Evolutionary conservation across 2,888 invertebrate species (phyloP).

Genomic region (Nematopogon swammerdamellus): DNA sequence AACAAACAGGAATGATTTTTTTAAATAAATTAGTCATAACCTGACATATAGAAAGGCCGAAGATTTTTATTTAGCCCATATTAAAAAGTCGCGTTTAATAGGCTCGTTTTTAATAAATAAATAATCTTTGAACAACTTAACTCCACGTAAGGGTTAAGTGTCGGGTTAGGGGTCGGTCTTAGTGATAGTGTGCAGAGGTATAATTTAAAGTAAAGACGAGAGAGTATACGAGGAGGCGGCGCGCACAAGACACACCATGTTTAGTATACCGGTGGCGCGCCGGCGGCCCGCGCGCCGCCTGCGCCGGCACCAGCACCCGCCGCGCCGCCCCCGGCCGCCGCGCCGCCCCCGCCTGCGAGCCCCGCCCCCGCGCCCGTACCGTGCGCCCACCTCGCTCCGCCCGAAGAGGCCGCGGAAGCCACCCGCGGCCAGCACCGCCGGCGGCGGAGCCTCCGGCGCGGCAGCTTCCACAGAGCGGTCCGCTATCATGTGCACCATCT

Average conservation of each 20-base stretch:
- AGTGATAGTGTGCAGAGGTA: too few species aligned
- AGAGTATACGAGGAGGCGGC: too few species aligned
- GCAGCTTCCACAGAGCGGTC: slow-evolving; percentile 36
- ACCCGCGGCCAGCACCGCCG: slow-evolving; percentile 13
- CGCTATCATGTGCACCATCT: slow-evolving; percentile 34
- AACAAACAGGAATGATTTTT: too few species aligned
- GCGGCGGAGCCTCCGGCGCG: slow-evolving; percentile 17
- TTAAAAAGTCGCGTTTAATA: too few species aligned
- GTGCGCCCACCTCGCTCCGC: slow-evolving; percentile 16
- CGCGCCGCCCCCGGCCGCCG: slow-evolving; percentile 26
- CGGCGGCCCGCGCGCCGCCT: slow-evolving; percentile 43
- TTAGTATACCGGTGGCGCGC: slow-evolving; percentile 46
- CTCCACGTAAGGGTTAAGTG: too few species aligned
- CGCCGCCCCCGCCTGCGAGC: slow-evolving; percentile 15
- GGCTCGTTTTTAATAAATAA: too few species aligned
- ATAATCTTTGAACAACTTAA: too few species aligned
- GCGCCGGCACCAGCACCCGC: slow-evolving; percentile 44
- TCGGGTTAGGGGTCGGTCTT: too few species aligned
- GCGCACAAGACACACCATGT: slow-evolving; percentile 40
- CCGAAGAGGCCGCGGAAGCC: slow-evolving; percentile 16
- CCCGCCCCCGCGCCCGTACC: slow-evolving; percentile 13
- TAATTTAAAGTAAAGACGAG: too few species aligned
- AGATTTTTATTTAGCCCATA: too few species aligned
- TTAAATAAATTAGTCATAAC: too few species aligned
- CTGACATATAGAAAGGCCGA: too few species aligned